phyloP scores from a whole-genome alignment of 2,797 vertebrate species.

The Thamnophis elegans region DNA sequence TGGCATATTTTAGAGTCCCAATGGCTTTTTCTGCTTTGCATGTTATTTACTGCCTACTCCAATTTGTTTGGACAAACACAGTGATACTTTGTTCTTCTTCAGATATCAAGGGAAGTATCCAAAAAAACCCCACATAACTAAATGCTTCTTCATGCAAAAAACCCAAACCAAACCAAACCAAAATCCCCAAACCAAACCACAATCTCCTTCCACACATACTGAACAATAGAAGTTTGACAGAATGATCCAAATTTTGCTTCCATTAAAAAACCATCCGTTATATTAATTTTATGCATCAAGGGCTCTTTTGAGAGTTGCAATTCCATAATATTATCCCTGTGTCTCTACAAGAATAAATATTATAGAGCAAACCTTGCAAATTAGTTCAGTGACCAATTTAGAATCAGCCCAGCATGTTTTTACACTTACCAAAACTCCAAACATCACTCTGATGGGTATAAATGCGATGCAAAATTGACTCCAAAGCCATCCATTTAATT shows the following conservation, averaged over 20 bases:
- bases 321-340: neutral
- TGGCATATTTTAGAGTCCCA: neutral
- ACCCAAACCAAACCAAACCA: too few species aligned
- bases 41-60: neutral
- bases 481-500: conserved; percentile 98
- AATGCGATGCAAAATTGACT: conserved; percentile 91
- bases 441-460: conserved; percentile 97
- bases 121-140: too few species aligned
- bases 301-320: neutral
- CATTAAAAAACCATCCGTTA: neutral
- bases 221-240: neutral
- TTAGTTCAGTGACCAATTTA: neutral
- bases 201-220: neutral
- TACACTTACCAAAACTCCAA: conserved; percentile 92
- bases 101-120: neutral
- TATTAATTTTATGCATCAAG: neutral
- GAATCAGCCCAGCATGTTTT: neutral
- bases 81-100: neutral
- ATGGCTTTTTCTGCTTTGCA: neutral
- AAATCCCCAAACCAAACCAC: neutral
- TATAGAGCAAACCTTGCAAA: neutral
- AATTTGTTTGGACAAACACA: neutral
- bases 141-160: neutral
- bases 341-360: neutral
- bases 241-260: neutral